These are phyloP conservation scores for Pristionchus arcanus DNA, from an alignment of 2,888 invertebrate genomes.

Conservation along the genomic window DNA sequence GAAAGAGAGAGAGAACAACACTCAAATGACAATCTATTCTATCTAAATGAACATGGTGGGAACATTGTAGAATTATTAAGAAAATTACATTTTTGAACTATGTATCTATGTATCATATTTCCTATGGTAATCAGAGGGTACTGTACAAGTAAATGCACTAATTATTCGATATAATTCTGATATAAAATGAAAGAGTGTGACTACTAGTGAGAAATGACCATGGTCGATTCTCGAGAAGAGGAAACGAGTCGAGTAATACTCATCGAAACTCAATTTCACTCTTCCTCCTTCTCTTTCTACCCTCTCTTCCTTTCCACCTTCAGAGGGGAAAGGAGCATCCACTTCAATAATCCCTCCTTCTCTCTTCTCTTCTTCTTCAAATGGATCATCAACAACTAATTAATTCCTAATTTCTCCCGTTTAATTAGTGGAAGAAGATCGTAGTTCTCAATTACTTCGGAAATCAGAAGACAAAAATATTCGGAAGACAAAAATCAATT, in stretches of 20 bases:
- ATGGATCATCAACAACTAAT: conserved; percentile 27
- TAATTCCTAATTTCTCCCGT: background rate
- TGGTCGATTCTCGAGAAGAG: conserved; percentile 1
- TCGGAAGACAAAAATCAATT: too few species aligned
- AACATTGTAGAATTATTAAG: background rate
- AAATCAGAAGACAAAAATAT: too few species aligned
- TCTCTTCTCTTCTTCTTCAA: background rate
- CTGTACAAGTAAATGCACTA: background rate
- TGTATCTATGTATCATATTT: too few species aligned
- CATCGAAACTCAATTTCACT: conserved; percentile 48
- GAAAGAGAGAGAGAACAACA: conserved; percentile 19
- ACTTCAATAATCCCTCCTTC: conserved; percentile 42
- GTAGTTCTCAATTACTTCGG: too few species aligned
- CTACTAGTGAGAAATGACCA: background rate
- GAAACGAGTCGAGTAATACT: conserved; percentile 44
- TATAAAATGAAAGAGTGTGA: background rate
- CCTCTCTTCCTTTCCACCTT: conserved; percentile 32
- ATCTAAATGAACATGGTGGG: background rate
- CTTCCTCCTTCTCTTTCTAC: background rate
- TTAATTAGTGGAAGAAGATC: too few species aligned
- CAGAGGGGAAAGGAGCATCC: conserved; percentile 8
- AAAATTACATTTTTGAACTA: background rate
- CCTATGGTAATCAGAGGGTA: background rate
- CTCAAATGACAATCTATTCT: conserved; percentile 46
- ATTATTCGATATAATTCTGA: background rate